A percentile compares a stretch with the other conserved stretches of the same genome.
Conservation (phyloP, 2,888 invertebrate genomes). For the Syrista parreyssii region DNA sequence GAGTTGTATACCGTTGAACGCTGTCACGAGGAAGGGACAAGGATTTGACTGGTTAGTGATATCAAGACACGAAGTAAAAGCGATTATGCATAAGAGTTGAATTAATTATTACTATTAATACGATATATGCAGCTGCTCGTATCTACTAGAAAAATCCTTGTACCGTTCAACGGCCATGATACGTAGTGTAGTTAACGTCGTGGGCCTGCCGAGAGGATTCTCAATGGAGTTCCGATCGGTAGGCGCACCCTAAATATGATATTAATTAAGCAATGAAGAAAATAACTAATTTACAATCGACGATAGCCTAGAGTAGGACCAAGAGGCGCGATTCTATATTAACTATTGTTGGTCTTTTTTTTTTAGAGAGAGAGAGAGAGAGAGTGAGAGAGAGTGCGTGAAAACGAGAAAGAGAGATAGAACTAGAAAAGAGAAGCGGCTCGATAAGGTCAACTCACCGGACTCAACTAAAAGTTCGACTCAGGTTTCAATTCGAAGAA, state of each 20-base stretch:
- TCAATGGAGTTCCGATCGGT: slow-evolving; percentile 32
- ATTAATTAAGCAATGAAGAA: slow-evolving; percentile 54
- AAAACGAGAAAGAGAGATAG: too few species aligned
- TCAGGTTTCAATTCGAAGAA: too few species aligned
- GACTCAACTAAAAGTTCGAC: too few species aligned
- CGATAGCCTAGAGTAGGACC: slow-evolving; percentile 46
- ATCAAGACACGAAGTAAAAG: too few species aligned
- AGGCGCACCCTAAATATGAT: slow-evolving; percentile 45
- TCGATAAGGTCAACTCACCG: too few species aligned
- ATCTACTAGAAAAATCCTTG: too few species aligned
- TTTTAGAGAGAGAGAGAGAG: slow-evolving; percentile 7
- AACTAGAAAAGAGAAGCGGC: too few species aligned
- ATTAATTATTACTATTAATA: too few species aligned
- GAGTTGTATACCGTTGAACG: slow-evolving; percentile 39
- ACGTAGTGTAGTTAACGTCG: slow-evolving; percentile 25
- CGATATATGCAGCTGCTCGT: too few species aligned
- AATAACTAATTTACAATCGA: slow-evolving; percentile 51
- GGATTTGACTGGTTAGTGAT: too few species aligned
- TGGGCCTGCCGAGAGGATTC: slow-evolving; percentile 40
- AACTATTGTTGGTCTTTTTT: slow-evolving; percentile 1
- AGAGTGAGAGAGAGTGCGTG: slow-evolving; percentile 1
- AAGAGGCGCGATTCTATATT: slow-evolving; percentile 43
- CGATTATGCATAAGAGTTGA: too few species aligned
- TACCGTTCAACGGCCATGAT: too few species aligned
- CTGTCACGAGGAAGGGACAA: slow-evolving; percentile 30